phyloP scores from a whole-genome alignment of 1,140 invertebrate genomes.

The Bombus balteatus region DNA sequence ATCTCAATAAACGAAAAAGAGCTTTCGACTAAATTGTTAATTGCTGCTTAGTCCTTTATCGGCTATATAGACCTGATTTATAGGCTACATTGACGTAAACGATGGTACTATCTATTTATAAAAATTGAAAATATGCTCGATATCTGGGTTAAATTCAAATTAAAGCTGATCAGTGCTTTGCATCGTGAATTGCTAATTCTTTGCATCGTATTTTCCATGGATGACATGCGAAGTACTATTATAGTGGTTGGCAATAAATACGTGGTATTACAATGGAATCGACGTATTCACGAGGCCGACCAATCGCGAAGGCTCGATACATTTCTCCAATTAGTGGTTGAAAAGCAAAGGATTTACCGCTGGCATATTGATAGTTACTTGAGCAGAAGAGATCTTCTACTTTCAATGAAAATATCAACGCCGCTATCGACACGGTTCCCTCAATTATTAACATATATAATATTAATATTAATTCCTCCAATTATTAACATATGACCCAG shows the following conservation, averaged over 20 bases:
- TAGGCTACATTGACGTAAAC: not conserved
- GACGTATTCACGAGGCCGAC: slow-evolving; percentile 1
- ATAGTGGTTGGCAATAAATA: slow-evolving; percentile 1
- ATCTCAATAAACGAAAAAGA: not conserved
- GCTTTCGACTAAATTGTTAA: not conserved
- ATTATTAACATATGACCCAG: not conserved
- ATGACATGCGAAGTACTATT: not conserved
- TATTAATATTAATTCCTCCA: not conserved
- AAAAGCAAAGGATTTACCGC: not conserved
- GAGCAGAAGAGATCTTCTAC: not conserved
- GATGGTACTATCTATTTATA: not conserved
- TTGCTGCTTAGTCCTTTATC: not conserved
- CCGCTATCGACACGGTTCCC: not conserved
- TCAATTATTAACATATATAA: no score
- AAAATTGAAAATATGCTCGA: not conserved
- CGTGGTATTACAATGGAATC: not conserved
- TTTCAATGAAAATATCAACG: not conserved
- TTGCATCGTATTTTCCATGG: not conserved
- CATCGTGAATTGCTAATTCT: slow-evolving; percentile 9
- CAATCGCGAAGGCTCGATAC: not conserved
- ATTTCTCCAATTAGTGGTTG: slow-evolving; percentile 17
- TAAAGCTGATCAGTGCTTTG: not conserved
- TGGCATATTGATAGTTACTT: slow-evolving; percentile 11
- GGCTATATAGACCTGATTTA: not conserved
- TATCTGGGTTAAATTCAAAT: slow-evolving; percentile 15